Conservation (phyloP, 2,113 vertebrate genomes). For the Cyanoramphus novaezelandiae region DNA sequence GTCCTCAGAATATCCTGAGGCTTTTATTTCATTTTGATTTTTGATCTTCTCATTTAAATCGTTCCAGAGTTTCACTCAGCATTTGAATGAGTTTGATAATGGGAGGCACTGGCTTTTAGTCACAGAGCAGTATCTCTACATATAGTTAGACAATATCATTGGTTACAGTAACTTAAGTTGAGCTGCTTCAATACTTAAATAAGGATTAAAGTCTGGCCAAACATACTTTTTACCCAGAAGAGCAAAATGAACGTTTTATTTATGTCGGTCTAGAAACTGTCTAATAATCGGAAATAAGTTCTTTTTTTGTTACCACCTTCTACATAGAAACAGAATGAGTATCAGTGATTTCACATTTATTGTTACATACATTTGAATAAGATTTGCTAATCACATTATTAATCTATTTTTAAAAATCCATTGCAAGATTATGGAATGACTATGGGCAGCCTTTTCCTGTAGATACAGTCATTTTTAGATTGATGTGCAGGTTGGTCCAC, state of each 20-base stretch:
- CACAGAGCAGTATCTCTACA: not conserved
- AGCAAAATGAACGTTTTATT: not conserved
- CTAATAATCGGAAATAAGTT: not conserved
- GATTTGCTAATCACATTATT: not conserved
- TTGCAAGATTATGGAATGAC: not conserved
- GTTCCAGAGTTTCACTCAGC: not conserved
- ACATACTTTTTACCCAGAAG: not conserved
- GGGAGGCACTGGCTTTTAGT: not conserved
- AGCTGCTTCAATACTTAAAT: not conserved
- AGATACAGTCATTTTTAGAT: not conserved
- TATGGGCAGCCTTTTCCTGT: not conserved
- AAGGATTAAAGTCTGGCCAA: not conserved
- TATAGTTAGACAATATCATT: not conserved
- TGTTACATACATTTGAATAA: not conserved
- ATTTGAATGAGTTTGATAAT: not conserved
- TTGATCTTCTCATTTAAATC: not conserved
- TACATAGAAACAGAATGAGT: not conserved
- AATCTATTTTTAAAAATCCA: not conserved
- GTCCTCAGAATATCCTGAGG: not conserved
- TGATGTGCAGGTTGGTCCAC: not conserved
- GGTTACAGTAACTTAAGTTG: not conserved
- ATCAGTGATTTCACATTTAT: not conserved
- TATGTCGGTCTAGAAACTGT: not conserved
- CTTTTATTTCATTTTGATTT: not conserved
- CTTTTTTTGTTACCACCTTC: not conserved